Evolutionary conservation across 2,888 invertebrate species (phyloP).

Genomic region (Doris montereyensis): DNA sequence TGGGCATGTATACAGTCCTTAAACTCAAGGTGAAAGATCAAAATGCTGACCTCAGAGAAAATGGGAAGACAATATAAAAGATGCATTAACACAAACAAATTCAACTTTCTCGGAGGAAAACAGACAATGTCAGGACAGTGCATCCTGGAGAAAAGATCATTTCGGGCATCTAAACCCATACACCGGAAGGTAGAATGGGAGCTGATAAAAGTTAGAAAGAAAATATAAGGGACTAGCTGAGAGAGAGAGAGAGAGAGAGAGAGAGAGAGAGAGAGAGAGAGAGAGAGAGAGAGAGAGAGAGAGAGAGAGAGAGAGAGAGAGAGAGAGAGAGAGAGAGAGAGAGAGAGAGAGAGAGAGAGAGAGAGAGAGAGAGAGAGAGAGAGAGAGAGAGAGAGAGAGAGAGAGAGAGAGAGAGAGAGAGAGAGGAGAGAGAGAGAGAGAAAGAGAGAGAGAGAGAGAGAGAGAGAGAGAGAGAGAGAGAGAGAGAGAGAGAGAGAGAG

Average conservation of each 20-base stretch:
- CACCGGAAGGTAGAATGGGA: no score
- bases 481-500: no score
- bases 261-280: not conserved
- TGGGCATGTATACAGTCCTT: no score
- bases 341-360: constrained; percentile 2
- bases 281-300: constrained; percentile 8
- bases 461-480: not conserved
- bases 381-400: not conserved
- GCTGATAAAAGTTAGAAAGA: no score
- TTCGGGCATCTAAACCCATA: no score
- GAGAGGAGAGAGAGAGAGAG: not conserved
- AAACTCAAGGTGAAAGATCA: no score
- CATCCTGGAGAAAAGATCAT: no score
- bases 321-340: constrained; percentile 8
- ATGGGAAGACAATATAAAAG: no score
- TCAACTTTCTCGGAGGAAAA: no score
- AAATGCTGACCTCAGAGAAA: no score
- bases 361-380: constrained; percentile 10
- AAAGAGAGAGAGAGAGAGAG: not conserved
- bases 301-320: not conserved
- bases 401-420: not conserved
- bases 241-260: not conserved
- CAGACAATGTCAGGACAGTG: no score
- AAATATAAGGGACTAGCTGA: not conserved
- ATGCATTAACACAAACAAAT: no score